Evolutionary conservation across 2,888 invertebrate genomes (phyloP).

Genomic region (Himalopsyche japonica): DNA sequence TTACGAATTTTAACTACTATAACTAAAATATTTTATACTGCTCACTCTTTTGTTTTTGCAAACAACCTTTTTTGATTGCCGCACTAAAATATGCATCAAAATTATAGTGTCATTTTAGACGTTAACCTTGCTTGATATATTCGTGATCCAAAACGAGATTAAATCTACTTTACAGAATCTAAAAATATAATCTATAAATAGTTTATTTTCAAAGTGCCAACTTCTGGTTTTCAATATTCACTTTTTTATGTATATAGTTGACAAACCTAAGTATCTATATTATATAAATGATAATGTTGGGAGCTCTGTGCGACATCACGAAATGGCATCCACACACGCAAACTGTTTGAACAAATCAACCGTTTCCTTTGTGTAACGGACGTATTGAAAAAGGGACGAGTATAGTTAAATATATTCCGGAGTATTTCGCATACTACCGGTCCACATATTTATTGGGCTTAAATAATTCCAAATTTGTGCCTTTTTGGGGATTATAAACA

Average conservation of each 20-base stretch:
- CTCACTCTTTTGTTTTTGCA: too few relatives aligned
- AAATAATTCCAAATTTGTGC: slow-evolving; percentile 34
- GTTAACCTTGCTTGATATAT: neutral
- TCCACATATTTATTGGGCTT: slow-evolving; percentile 27
- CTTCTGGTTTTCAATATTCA: neutral
- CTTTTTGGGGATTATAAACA: slow-evolving; percentile 33
- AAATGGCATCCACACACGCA: slow-evolving; percentile 13
- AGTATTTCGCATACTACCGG: neutral
- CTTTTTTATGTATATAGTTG: neutral
- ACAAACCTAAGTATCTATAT: neutral
- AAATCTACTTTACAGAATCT: neutral
- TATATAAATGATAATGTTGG: neutral
- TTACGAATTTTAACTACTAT: too few relatives aligned
- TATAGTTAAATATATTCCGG: neutral
- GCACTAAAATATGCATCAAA: too few relatives aligned
- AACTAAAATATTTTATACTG: too few relatives aligned
- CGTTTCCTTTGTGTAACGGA: slow-evolving; percentile 19
- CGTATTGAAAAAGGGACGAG: slow-evolving; percentile 7
- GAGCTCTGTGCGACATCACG: neutral
- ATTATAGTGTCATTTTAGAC: neutral
- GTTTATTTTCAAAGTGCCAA: neutral
- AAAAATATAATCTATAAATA: neutral
- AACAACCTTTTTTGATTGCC: too few relatives aligned
- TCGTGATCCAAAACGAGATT: neutral
- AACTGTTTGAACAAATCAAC: slow-evolving; percentile 25